Conservation (phyloP, 2,888 invertebrate species). For the Coleophora deauratella region DNA sequence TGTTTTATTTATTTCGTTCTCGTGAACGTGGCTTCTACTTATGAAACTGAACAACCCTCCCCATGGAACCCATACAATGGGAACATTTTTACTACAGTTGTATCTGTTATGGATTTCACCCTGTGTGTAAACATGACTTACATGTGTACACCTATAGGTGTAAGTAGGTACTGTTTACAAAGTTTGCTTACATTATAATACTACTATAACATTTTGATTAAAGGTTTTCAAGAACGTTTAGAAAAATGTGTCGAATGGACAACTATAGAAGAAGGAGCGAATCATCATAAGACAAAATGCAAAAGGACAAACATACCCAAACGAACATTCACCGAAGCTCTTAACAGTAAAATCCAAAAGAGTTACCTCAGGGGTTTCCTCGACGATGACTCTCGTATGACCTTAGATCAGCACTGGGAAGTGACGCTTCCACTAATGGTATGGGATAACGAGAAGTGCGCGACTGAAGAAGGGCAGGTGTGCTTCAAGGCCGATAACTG, state of each 20-base stretch:
- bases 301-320: constrained; percentile 24
- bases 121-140: too few relatives aligned
- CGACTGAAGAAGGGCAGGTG: constrained; percentile 44
- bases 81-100: too few relatives aligned
- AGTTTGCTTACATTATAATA: too few relatives aligned
- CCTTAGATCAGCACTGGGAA: constrained; percentile 49
- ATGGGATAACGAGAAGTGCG: constrained; percentile 55
- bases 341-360: constrained; percentile 43
- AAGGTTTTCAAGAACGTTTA: constrained; percentile 53
- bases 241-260: constrained; percentile 53
- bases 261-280: constrained; percentile 32
- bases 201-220: neutral
- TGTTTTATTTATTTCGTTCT: too few relatives aligned
- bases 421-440: constrained; percentile 38
- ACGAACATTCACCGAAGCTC: constrained; percentile 38
- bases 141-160: too few relatives aligned
- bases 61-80: too few relatives aligned
- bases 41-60: too few relatives aligned
- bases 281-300: constrained; percentile 39
- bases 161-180: too few relatives aligned
- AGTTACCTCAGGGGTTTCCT: constrained; percentile 46
- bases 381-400: constrained; percentile 34
- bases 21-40: too few relatives aligned
- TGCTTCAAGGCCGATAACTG: constrained; percentile 45
- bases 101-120: too few relatives aligned